Base-by-base conservation (phyloP, 2,113 vertebrate species). In the Cyphomyrus plagiostoma region DNA sequence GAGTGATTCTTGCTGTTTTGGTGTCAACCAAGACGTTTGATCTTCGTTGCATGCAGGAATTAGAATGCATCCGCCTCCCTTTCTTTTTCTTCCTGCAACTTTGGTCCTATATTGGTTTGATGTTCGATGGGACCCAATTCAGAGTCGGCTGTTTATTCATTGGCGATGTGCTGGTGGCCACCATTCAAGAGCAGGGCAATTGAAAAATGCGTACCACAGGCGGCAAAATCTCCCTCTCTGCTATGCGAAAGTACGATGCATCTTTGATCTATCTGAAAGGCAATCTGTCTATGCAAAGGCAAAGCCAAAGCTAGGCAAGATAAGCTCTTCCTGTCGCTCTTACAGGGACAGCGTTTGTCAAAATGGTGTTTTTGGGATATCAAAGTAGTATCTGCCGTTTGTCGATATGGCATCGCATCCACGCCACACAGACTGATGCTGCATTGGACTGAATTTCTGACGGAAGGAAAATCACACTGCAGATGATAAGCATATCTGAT, bases 221-320 rank as follows among this genome's bases (percentile, higher is more conserved):
- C 85, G 46, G 23, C 23, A 86, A 86, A 86, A 30, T 86, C 84
- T 86, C 23, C 84, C n/a, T 21, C 48, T 87, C 85, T 7, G 48
- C 48, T 56, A 87, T 26, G 50, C 53, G 49, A 39, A 87, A 87
- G 85, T 87, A 87, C 30, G 30, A 62, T 66, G 87, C 53, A 48
- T 88, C 56, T 88, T 88, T 88, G 56, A 66, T 66, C 30, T 66
- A 88, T 66, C 87, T 66, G 49, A 88, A 58, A 88, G 87, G 56
- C 53, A 62, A 88, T 88, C 52, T 88, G 56, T 88, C 35, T 13
- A 45, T 66, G 53, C 15, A 53, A n/a, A 46, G 56, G 56, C 11
- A 66, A 13, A 48, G 53, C 35, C 87, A 46, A 45, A 13, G 35
- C 87, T 46, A n/a, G 35, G 39, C 6, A 53, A 35, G 85, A 87